phyloP scores from a whole-genome alignment of 92 coral and sea anemone species.

The Umimayanthus chanpuru region DNA sequence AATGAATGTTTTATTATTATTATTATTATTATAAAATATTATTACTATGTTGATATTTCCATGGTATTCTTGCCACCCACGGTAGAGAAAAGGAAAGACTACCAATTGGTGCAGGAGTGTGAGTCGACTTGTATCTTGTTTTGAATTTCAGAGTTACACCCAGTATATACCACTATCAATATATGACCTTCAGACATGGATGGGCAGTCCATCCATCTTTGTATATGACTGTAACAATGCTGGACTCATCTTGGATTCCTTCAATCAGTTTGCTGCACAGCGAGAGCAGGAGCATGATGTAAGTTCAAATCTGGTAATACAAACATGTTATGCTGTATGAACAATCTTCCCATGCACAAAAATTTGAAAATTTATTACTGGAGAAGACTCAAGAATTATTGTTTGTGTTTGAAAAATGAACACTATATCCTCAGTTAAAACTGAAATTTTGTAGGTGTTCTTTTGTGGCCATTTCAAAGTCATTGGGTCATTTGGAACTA shows the following conservation, averaged over 20 bases:
- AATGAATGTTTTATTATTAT: too few relatives aligned
- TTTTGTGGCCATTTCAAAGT: too few relatives aligned
- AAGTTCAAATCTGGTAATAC: background rate
- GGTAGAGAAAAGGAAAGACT: background rate
- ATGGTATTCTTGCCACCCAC: background rate
- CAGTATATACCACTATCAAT: slow-evolving; percentile 96
- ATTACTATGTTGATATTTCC: too few relatives aligned
- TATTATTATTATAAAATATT: too few relatives aligned
- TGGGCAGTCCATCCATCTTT: slow-evolving; percentile 98
- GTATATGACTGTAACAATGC: slow-evolving; percentile 98
- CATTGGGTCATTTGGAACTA: too few relatives aligned
- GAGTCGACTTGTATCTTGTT: background rate
- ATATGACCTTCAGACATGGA: slow-evolving; percentile 98
- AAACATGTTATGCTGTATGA: background rate
- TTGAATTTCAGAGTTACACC: slow-evolving; percentile 81
- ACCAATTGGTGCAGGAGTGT: background rate
- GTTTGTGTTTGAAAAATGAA: too few relatives aligned
- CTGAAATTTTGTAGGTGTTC: too few relatives aligned
- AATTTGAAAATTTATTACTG: too few relatives aligned
- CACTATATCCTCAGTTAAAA: too few relatives aligned
- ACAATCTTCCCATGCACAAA: too few relatives aligned
- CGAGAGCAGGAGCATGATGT: slow-evolving; percentile 97
- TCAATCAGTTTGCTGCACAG: slow-evolving; percentile 87
- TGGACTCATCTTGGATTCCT: slow-evolving; percentile 89
- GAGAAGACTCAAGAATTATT: too few relatives aligned